Evolutionary conservation across 2,113 vertebrate genomes (phyloP).

Genomic region (Amia ocellicauda): DNA sequence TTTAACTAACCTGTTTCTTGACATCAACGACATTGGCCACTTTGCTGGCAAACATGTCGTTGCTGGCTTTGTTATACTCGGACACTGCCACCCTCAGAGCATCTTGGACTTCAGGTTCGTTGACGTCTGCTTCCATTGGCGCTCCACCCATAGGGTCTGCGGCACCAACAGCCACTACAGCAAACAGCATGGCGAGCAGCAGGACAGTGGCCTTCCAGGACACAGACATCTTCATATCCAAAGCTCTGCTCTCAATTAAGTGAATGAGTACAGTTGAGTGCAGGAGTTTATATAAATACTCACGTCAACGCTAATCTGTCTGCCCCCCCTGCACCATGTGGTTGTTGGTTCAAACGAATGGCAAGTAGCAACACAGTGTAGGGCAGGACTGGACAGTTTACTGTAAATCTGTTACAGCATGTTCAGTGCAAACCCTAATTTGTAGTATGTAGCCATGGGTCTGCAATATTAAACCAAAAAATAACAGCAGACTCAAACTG

Average conservation of each 20-base stretch:
- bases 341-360: too few species aligned
- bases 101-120: constrained; percentile 23
- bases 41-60: constrained; percentile 59
- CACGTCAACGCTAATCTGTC: not conserved
- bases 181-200: constrained; percentile 25
- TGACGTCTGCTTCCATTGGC: rapidly evolving
- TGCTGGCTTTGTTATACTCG: constrained; percentile 70
- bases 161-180: constrained; percentile 5
- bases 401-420: too few species aligned
- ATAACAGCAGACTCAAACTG: too few species aligned
- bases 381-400: too few species aligned
- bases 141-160: constrained; percentile 38
- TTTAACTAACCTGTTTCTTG: constrained; percentile 76
- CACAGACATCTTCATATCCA: not conserved
- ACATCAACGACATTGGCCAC: constrained; percentile 47
- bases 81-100: constrained; percentile 68
- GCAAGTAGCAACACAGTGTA: too few species aligned
- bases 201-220: constrained; percentile 32
- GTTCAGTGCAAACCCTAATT: too few species aligned
- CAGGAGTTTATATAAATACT: not conserved
- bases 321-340: too few species aligned
- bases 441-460: too few species aligned
- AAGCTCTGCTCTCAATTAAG: not conserved
- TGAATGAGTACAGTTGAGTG: not conserved
- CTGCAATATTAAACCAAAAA: too few species aligned